phyloP scores from a whole-genome alignment of 2,113 vertebrate genomes.

The Thymallus thymallus region DNA sequence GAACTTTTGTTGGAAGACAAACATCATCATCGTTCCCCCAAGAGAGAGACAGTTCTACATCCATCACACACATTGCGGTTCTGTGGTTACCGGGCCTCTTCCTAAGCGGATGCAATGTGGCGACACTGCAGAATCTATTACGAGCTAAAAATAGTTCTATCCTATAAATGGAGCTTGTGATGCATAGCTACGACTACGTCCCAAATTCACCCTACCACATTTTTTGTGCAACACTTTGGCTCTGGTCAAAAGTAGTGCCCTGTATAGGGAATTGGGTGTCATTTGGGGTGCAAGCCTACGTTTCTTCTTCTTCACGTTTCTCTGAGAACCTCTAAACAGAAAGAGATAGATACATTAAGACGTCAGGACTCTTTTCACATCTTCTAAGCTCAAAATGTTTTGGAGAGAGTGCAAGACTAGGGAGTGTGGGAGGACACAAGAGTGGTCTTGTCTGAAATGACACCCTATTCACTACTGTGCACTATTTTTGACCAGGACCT shows the following conservation, averaged over 20 bases:
- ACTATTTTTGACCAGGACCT: no score
- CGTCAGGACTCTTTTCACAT: slow-evolving; percentile 28
- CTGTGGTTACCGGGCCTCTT: slow-evolving; percentile 46
- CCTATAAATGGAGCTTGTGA: slow-evolving; percentile 50
- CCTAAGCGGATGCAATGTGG: slow-evolving; percentile 48
- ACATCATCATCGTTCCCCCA: slow-evolving; percentile 32
- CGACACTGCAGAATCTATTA: slow-evolving; percentile 57
- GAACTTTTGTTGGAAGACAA: slow-evolving; percentile 57
- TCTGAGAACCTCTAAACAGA: slow-evolving; percentile 39
- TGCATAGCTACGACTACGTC: background rate
- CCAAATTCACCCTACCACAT: no score
- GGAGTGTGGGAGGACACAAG: background rate
- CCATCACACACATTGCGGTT: slow-evolving; percentile 40
- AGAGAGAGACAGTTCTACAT: slow-evolving; percentile 56
- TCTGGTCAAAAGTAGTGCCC: no score
- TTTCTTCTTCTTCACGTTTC: slow-evolving; percentile 46
- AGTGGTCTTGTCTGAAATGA: no score
- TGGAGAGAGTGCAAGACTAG: slow-evolving; percentile 3
- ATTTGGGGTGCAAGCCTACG: slow-evolving; percentile 11
- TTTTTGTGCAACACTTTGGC: no score
- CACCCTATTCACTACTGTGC: no score
- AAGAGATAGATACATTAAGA: slow-evolving; percentile 32
- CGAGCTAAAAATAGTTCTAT: slow-evolving; percentile 68
- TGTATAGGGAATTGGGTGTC: no score
- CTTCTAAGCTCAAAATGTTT: slow-evolving; percentile 28